These are phyloP conservation scores for Miltochrista miniata DNA, from an alignment of 2,888 invertebrate genomes.

Conservation along the genomic window DNA sequence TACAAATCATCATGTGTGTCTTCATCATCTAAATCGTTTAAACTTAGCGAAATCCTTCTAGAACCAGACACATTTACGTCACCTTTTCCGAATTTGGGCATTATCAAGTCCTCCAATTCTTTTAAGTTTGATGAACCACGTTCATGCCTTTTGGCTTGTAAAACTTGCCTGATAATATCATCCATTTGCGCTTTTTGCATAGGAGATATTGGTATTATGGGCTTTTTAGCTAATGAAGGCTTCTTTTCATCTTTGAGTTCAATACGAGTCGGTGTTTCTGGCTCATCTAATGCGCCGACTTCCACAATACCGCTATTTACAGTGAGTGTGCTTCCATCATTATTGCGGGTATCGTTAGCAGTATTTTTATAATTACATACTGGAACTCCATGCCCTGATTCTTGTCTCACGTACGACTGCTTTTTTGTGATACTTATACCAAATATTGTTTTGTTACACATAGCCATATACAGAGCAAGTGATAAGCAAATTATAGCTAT, in stretches of 20 bases:
- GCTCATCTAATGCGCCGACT: conserved; percentile 15
- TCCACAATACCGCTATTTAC: conserved; percentile 28
- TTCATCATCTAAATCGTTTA: neutral
- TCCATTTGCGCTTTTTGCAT: conserved; percentile 41
- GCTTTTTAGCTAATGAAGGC: conserved; percentile 17
- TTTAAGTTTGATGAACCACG: conserved; percentile 37
- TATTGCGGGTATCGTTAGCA: conserved; percentile 6
- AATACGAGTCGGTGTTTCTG: conserved; percentile 15
- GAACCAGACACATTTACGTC: conserved; percentile 1
- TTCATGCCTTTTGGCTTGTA: conserved; percentile 33
- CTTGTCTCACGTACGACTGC: conserved; percentile 13
- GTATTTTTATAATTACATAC: conserved; percentile 4
- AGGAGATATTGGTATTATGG: conserved; percentile 12
- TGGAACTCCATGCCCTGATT: conserved; percentile 11
- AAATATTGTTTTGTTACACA: conserved; percentile 10
- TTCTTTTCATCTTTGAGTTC: conserved; percentile 17
- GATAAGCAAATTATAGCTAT: conserved; percentile 18
- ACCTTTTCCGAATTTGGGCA: neutral
- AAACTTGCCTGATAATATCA: conserved; percentile 37
- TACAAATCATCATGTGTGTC: neutral
- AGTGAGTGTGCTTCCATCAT: conserved; percentile 29
- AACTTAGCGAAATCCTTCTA: neutral
- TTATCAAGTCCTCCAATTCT: conserved; percentile 12
- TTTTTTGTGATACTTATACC: neutral
- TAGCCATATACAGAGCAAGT: conserved; percentile 11